Conservation (phyloP, 2,113 vertebrate genomes). For the Colistium nudipinnis region DNA sequence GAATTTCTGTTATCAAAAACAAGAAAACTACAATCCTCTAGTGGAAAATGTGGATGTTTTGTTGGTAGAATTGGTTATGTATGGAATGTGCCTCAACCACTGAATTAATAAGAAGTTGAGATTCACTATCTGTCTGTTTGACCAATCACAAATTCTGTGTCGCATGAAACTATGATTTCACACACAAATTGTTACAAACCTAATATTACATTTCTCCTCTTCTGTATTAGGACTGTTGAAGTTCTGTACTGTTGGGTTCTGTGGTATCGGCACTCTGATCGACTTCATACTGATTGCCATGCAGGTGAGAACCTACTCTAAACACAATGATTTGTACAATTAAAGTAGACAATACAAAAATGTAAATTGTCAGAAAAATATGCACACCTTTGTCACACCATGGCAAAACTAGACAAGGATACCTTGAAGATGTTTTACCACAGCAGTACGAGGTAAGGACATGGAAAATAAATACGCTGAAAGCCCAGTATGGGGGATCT, state of each 20-base stretch:
- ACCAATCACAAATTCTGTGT: background rate
- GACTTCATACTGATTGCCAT: constrained; percentile 98
- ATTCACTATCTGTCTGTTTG: background rate
- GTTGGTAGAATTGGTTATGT: too few relatives aligned
- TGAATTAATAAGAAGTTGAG: background rate
- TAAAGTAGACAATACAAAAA: background rate
- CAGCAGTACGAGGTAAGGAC: too few relatives aligned
- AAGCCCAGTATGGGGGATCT: too few relatives aligned
- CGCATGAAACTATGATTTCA: background rate
- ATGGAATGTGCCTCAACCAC: background rate
- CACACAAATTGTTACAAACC: background rate
- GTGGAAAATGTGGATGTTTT: too few relatives aligned
- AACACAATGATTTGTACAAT: background rate
- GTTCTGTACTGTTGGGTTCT: constrained; percentile 99
- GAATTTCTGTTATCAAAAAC: too few relatives aligned
- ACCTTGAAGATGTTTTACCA: too few relatives aligned
- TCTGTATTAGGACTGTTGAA: constrained; percentile 88
- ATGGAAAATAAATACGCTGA: too few relatives aligned
- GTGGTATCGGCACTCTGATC: constrained; percentile 96
- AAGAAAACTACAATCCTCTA: too few relatives aligned
- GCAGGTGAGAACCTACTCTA: constrained; percentile 86
- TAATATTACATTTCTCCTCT: background rate
- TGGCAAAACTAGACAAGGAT: too few relatives aligned
- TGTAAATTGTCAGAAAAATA: too few relatives aligned
- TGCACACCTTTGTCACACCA: too few relatives aligned